Base-by-base conservation (phyloP, 2,888 invertebrate species). In the Cantharis rustica region DNA sequence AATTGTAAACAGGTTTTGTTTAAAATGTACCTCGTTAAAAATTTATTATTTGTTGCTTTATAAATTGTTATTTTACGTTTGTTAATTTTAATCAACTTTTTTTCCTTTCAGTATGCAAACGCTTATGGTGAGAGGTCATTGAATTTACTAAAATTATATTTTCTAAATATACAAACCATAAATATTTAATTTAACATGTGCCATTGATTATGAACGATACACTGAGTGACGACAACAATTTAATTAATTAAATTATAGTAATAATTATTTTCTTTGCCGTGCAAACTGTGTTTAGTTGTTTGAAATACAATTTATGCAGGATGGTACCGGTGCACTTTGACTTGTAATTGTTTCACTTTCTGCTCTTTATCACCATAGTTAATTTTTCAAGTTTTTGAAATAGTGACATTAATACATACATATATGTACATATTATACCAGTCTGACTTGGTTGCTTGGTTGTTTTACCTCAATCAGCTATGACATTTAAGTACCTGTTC, bases 91-190 rank as follows among this genome's bases (percentile, higher is more conserved):
- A 66, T 66, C 23, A 17, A 23, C 17, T 66, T 66, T 20, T 62
- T 20, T 66, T 66, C 64, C 9, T 66, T 66, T 20, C 17, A 66
- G 20, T 66, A 66, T 66, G 23, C 64, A 20, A 17, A 66, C 64
- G 23, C 64, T 66, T 66, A 66, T 66, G 64, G 64, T n/a, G 16
- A 66, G 64, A 66, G 64, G 64, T 66, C 64, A 66, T 66, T 66
- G 64, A 66, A 66, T 66, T 66, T 66, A 16, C 64, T 66, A 66
- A 20, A 66, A 20, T 66, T 66, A 66, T 66, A 66, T 66, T 20
- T 66, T 66, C 64, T 66, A 66, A 66, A 66, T 66, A 66, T 66
- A 66, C 64, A 66, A 13, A 66, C 47, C 64, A 66, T 66, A 66
- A 66, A 66, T 66, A 66, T 66, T 66, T 66, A 66, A 66, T 66